Evolutionary conservation across 2,888 invertebrate genomes (phyloP), one percentile per base, ranked within the genome.

Genomic region (Acleris literana): DNA sequence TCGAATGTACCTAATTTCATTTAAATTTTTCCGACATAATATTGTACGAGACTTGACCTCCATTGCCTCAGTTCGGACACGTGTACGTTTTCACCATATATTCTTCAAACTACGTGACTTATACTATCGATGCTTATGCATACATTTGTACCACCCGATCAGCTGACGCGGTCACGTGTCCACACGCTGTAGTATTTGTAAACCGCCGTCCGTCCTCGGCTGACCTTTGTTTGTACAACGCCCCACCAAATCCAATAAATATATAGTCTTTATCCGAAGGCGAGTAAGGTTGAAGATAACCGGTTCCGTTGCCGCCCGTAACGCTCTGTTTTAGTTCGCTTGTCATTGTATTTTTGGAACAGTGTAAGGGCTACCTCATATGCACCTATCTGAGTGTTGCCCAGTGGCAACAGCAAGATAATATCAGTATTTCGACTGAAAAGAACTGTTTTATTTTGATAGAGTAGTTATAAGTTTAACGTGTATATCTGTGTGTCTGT

Each of bases 161-260:
- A 66, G 66, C 66, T 66, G 66, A 52, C n/a, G 13, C 16, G 3
- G 56, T 61, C 66, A 66, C 66, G 66, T 66, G 66, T 13, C 44
- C 18, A 7, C 17, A 13, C 57, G 46, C n/a, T 18, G 44, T 55
- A 62, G 66, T 66, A 66, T 66, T 66, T 62, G 62, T 66, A 66
- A 66, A 66, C 61, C 13, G 9, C 39, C 62, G 58, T 5, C 33
- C 57, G 66, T 62, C 61, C 61, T 66, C 61, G 48, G 1, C 29
- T 39, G 66, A 66, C 66, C 66, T 66, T 62, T 66, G 66, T 66
- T 62, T 62, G 65, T 66, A 66, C 66, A 57, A 61, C 29, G 29
- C 29, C 17, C 48, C 33, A 62, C 57, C 13, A 7, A 48, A 52
- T 43, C 25, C 49, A 2, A 7, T 25, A 6, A 5, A 25, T 22